A percentile compares a stretch with the other conserved stretches of the same genome.
Evolutionary conservation across 2,797 vertebrate genomes (phyloP).

Genomic region (Emydoidea blandingii): DNA sequence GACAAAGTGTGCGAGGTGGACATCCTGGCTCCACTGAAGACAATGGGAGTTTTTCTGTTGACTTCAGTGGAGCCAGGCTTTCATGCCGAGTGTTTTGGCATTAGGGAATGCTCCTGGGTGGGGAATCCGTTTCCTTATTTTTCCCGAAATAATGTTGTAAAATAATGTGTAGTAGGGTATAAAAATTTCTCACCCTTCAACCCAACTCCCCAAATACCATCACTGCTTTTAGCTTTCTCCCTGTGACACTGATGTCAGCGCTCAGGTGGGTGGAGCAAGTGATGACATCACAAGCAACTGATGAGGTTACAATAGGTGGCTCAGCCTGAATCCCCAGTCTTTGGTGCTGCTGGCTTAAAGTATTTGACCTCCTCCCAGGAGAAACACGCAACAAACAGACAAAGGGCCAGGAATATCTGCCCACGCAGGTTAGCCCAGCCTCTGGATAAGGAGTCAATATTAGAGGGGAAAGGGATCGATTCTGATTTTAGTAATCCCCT

Average conservation of each 20-base stretch:
- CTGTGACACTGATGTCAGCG: not conserved
- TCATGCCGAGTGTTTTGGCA: not conserved
- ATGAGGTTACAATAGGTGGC: not conserved
- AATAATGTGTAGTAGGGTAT: not conserved
- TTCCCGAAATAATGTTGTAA: not conserved
- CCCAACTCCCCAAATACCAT: not conserved
- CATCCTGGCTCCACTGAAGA: not conserved
- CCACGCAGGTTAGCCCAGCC: not conserved
- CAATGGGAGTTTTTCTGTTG: not conserved
- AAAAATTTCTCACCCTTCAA: not conserved
- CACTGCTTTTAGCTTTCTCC: not conserved
- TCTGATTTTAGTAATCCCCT: not conserved
- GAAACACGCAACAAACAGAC: not conserved
- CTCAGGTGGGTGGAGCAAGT: not conserved
- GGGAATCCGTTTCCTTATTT: not conserved
- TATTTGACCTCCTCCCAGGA: not conserved
- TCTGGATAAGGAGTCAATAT: not conserved
- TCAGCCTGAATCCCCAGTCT: not conserved
- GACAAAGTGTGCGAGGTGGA: not conserved
- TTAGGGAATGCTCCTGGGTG: not conserved
- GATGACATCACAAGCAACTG: not conserved
- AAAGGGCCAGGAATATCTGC: not conserved
- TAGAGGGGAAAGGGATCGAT: not conserved
- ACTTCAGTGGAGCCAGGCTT: not conserved
- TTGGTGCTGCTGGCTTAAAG: not conserved